Percentiles rank a stretch among this genome's conserved stretches.
These are phyloP conservation scores for Stegastes partitus DNA, from an alignment of 2,113 vertebrate species.

Conservation along the genomic window DNA sequence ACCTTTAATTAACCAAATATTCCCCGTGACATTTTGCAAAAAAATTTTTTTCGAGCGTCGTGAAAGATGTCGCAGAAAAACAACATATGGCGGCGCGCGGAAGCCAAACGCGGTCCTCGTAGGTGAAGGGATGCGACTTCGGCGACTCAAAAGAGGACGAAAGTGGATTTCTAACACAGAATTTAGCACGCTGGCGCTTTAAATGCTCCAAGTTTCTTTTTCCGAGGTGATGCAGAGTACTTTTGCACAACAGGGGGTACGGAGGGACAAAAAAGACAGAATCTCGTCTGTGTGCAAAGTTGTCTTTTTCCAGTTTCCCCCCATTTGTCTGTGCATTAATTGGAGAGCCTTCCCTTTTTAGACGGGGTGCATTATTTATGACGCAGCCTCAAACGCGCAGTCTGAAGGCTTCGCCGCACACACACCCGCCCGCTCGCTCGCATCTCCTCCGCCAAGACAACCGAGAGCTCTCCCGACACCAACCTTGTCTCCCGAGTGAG, in stretches of 20 bases:
- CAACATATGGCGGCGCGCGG: constrained; percentile 20
- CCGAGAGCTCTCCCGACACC: constrained; percentile 70
- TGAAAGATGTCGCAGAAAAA: constrained; percentile 1
- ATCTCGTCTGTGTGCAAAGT: constrained; percentile 39
- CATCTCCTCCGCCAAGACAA: constrained; percentile 53
- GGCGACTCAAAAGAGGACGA: neutral
- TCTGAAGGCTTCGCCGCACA: constrained; percentile 48
- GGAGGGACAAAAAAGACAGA: constrained; percentile 60
- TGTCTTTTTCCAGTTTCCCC: constrained; percentile 48
- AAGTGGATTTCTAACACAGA: constrained; percentile 32
- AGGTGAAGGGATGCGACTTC: neutral
- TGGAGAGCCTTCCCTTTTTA: constrained; percentile 76
- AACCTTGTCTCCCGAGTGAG: constrained; percentile 73
- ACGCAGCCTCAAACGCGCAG: constrained; percentile 65
- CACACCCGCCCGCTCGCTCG: constrained; percentile 22
- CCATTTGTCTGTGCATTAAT: constrained; percentile 79
- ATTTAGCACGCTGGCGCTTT: constrained; percentile 27
- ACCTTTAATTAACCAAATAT: constrained; percentile 51
- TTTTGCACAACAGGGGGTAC: constrained; percentile 58
- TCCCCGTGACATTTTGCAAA: constrained; percentile 34
- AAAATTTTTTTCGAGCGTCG: neutral
- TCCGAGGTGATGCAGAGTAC: constrained; percentile 61
- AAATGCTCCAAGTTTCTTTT: constrained; percentile 22
- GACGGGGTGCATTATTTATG: constrained; percentile 81
- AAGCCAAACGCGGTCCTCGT: constrained; percentile 16